Conservation (phyloP, 2,113 vertebrate species). For the Brachyhypopomus gauderio region DNA sequence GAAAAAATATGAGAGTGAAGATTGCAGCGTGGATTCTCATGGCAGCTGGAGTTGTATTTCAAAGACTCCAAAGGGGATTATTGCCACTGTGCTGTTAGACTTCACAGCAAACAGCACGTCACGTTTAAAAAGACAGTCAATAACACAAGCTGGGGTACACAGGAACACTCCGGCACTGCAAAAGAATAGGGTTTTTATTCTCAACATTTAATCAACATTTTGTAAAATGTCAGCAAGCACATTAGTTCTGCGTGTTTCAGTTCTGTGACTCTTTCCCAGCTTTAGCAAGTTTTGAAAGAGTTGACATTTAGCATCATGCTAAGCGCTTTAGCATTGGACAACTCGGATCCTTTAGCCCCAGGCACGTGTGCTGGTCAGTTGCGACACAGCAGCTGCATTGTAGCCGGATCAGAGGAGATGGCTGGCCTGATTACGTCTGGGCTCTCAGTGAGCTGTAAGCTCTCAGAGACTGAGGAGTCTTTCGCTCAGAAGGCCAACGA, state of each 20-base stretch:
- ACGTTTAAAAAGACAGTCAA: slow-evolving; percentile 39
- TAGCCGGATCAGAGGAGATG: slow-evolving; percentile 12
- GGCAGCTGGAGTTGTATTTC: slow-evolving; percentile 51
- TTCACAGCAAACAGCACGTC: slow-evolving; percentile 27
- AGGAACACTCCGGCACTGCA: background rate
- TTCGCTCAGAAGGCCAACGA: slow-evolving; percentile 5
- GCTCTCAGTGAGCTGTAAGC: slow-evolving; percentile 22
- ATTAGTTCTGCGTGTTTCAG: background rate
- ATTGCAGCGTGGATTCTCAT: slow-evolving; percentile 53
- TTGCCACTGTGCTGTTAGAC: background rate
- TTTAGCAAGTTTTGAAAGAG: slow-evolving; percentile 24
- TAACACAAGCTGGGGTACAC: slow-evolving; percentile 24
- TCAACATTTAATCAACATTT: slow-evolving; percentile 42
- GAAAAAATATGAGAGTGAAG: slow-evolving; percentile 51
- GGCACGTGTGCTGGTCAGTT: background rate
- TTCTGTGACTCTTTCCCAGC: background rate
- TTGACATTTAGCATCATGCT: slow-evolving; percentile 42
- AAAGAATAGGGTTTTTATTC: background rate
- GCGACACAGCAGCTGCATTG: slow-evolving; percentile 1
- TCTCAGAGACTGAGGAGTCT: slow-evolving; percentile 13
- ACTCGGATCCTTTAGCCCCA: slow-evolving; percentile 12
- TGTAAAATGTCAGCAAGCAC: slow-evolving; percentile 43
- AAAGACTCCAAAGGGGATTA: slow-evolving; percentile 52
- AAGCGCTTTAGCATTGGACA: slow-evolving; percentile 29
- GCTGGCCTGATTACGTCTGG: slow-evolving; percentile 28